Evolutionary conservation across 23 tunicate genomes (phyloP), one percentile per base, ranked within the genome.

Genomic region (Phallusia fumigata): DNA sequence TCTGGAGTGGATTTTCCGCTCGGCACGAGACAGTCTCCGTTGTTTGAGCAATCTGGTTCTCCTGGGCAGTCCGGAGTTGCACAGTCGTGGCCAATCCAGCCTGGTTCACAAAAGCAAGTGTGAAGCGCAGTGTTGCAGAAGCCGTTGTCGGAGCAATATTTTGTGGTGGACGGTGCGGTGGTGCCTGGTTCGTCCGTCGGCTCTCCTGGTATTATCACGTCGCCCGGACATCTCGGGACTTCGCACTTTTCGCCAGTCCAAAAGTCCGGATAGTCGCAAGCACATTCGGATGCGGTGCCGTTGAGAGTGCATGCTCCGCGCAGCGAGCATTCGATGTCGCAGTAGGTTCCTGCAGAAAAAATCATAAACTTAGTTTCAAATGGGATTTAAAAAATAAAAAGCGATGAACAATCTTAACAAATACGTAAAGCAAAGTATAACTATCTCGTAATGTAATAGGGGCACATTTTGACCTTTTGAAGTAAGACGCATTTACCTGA

Each of bases 81-180:
- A 34, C 83, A 80, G 47, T 58, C 83, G 32, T 33, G 19, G 8
- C 83, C 83, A 8, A 32, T 24, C 83, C 83, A 80, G 31, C 83
- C 83, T 22, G 83, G 83, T 32, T 80, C 74, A 31, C 83, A 80
- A 22, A 45, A 80, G 74, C 83, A 80, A 52, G 35, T 10, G 35
- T 80, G 83, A 10, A 80, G 74, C 12, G 83, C 83, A n/a, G 58
- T 53, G 74, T 80, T 80, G 74, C 83, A 80, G 28, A 52, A n/a
- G 24, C 83, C 83, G 52, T 35, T 52, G 31, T 52, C 45, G 0
- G 44, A 44, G 74, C 83, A 80, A 15, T 80, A 52, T 32, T 32
- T 21, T 0, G 45, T 33, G 53, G 53, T 35, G 31, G 45, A 21
- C 5, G 45, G n/a, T 24, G 78, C 22, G 30, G 35, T 44, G 12